These are phyloP conservation scores for Botia almorhae DNA, from an alignment of 2,797 vertebrate species.

Conservation along the genomic window DNA sequence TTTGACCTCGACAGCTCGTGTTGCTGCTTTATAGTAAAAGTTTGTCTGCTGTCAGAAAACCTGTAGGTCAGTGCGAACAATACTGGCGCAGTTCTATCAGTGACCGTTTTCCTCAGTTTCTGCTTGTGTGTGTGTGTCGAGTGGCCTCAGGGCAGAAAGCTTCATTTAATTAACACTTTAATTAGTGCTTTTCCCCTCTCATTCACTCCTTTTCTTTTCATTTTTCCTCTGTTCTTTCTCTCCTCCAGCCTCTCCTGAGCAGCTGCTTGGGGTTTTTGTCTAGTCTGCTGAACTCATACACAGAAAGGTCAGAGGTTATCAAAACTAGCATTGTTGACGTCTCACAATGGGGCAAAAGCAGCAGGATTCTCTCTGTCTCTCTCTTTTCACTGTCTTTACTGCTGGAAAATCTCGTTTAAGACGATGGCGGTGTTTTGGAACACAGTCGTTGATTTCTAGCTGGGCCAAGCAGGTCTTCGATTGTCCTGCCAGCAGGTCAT, in stretches of 20 bases:
- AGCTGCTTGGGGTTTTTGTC: slow-evolving; percentile 54
- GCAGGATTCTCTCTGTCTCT: slow-evolving; percentile 16
- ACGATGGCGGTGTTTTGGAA: not conserved
- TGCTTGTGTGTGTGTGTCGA: too few species aligned
- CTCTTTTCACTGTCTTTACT: slow-evolving; percentile 4
- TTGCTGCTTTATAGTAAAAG: slow-evolving; percentile 12
- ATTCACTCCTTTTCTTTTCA: slow-evolving; percentile 28
- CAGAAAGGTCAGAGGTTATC: slow-evolving; percentile 70
- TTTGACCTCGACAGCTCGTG: slow-evolving; percentile 12
- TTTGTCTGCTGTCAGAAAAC: slow-evolving; percentile 31
- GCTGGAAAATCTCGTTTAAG: not conserved
- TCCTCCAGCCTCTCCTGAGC: slow-evolving; percentile 54
- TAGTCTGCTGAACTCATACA: slow-evolving; percentile 51
- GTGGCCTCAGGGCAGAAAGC: slow-evolving; percentile 49
- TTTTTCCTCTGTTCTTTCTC: slow-evolving; percentile 41
- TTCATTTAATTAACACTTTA: slow-evolving; percentile 65
- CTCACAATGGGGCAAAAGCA: slow-evolving; percentile 64
- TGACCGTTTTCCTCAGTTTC: too few species aligned
- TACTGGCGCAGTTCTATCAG: not conserved
- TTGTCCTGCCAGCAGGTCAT: not conserved
- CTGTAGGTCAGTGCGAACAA: slow-evolving; percentile 21
- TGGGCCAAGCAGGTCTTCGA: too few species aligned
- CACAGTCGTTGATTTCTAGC: not conserved
- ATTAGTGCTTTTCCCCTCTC: slow-evolving; percentile 50
- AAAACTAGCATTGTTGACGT: slow-evolving; percentile 68